Conservation (phyloP, 2,797 vertebrate species). For the Vireo griseus region DNA sequence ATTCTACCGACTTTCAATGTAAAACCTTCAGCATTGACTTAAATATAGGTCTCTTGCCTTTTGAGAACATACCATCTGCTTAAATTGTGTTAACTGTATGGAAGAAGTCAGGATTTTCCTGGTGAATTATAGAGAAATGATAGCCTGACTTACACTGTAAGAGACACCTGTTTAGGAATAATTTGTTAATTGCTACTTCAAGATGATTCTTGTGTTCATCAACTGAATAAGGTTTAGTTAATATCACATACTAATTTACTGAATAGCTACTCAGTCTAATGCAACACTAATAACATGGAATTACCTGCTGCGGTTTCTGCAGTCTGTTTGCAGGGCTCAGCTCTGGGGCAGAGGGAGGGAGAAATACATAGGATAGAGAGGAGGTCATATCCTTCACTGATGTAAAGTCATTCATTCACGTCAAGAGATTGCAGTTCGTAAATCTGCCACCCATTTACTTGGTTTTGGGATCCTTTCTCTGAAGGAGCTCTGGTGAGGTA, state of each 20-base stretch:
- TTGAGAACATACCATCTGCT: constrained; percentile 35
- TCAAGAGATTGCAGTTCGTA: background rate
- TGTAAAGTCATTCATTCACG: background rate
- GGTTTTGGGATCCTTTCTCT: background rate
- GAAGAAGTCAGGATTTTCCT: constrained; percentile 59
- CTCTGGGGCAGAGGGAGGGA: background rate
- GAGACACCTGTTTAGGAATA: constrained; percentile 66
- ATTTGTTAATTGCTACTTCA: constrained; percentile 74
- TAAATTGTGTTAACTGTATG: constrained; percentile 60
- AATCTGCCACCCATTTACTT: background rate
- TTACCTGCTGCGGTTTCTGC: constrained; percentile 26
- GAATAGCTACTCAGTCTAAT: constrained; percentile 10
- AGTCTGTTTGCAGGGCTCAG: background rate
- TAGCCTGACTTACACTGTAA: constrained; percentile 58
- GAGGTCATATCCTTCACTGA: background rate
- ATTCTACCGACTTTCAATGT: constrained; percentile 60
- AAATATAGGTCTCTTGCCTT: constrained; percentile 55
- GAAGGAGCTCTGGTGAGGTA: background rate
- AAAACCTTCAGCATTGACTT: constrained; percentile 42
- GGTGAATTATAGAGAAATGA: constrained; percentile 60
- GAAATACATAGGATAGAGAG: background rate
- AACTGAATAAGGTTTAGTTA: constrained; percentile 62
- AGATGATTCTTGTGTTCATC: constrained; percentile 60
- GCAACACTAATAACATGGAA: constrained; percentile 26
- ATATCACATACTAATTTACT: constrained; percentile 49